phyloP scores from a whole-genome alignment of 1,140 invertebrate genomes.

The Hermatobates lingyangjiaoensis region DNA sequence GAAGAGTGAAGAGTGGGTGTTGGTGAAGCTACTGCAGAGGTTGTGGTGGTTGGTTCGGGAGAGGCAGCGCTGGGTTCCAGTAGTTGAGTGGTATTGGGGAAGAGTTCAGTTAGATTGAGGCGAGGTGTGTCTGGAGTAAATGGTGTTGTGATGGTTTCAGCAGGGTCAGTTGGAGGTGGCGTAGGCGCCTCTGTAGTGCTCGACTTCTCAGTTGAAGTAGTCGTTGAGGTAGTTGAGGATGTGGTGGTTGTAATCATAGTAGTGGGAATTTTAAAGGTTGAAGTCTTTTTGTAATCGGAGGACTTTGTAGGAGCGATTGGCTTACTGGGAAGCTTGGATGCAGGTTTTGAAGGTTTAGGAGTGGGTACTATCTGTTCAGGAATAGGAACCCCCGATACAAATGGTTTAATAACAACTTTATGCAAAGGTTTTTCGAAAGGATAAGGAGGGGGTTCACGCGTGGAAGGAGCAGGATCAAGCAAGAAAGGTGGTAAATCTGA shows the following conservation, averaged over 20 bases:
- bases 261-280: constrained; percentile 2
- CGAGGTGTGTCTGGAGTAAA: not conserved
- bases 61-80: constrained; percentile 18
- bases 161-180: constrained; percentile 17
- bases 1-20: constrained; percentile 22
- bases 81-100: constrained; percentile 1
- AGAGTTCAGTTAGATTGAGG: not conserved
- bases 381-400: constrained; percentile 44
- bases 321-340: not conserved
- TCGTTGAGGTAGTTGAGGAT: constrained; percentile 14
- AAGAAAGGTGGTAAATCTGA: constrained; percentile 50
- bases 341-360: not conserved
- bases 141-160: constrained; percentile 2
- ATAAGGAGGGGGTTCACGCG: constrained; percentile 33
- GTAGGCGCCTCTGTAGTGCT: constrained; percentile 16
- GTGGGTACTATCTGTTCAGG: constrained; percentile 51
- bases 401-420: constrained; percentile 29
- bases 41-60: constrained; percentile 21
- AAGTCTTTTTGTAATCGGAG: not conserved
- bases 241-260: constrained; percentile 18
- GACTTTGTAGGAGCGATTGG: constrained; percentile 1
- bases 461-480: constrained; percentile 35
- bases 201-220: constrained; percentile 11
- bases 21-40: constrained; percentile 21
- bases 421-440: constrained; percentile 39